Base-by-base conservation (phyloP, 2,113 vertebrate genomes). In the Columbina picui region DNA sequence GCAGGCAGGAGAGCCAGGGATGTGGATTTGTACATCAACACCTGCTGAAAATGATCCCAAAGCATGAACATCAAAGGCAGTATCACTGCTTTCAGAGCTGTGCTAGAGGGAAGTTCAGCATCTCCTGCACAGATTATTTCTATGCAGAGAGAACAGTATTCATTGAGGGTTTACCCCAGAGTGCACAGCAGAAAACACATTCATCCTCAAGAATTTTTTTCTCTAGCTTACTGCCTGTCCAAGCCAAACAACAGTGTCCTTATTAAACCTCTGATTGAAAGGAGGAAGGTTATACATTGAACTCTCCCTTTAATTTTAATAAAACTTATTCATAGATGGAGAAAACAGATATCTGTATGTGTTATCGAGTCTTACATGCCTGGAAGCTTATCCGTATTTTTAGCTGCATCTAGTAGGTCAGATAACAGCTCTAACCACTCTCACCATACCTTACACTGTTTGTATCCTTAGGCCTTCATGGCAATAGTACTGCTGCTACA, bases 301-400 rank as follows among this genome's bases (percentile, higher is more conserved):
- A 8, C 4, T 18, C 16, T 67, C 8, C 25, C 49, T 84, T 84
- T 84, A 13, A 29, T 90, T 93, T 82, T 83, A 69, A 36, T 49
- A 52, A 36, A 22, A 30, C 26, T 52, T 60, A 56, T 12, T 64
- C 29, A 65, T 5, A 80, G 67, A 53, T 61, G 41, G 15, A 88
- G 57, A 79, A 96, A 91, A 90, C 23, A 91, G 36, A 45, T 90
- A 12, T 56, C 69, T 68, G 29, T 34, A 21, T 55, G 20, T 38
- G 41, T 5, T 64, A 52, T 73, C 17, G 3, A 77, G n/a, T 47
- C 19, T 39, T 73, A 9, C 6, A 1, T 57, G 75, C 30, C 39
- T 87, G 53, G 39, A 87, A 93, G 61, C 12, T 73, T 73, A 65
- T 60, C 53, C 67, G 27, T 57, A 49, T 63, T 90, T 91, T 85